Percentiles rank a stretch among this genome's conserved stretches.
Conservation (phyloP, 2,113 vertebrate genomes). For the Larimichthys crocea region DNA sequence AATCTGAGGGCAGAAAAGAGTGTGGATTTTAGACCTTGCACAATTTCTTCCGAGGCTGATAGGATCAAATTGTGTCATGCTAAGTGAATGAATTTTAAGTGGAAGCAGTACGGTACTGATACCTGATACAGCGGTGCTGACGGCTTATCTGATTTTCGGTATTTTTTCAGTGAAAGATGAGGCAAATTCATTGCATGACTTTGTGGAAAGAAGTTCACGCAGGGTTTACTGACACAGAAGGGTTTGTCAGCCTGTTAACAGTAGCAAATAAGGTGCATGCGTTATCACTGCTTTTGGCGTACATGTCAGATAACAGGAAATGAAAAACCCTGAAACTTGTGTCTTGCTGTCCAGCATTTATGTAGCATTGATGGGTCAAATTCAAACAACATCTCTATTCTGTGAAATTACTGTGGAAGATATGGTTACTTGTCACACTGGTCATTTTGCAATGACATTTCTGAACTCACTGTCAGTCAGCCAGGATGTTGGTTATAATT, state of each 20-base stretch:
- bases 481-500: slow-evolving; percentile 15
- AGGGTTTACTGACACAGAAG: background rate
- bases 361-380: background rate
- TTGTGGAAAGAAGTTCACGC: background rate
- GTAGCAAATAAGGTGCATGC: background rate
- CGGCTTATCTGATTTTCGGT: background rate
- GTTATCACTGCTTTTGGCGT: background rate
- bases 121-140: background rate
- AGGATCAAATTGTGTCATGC: background rate
- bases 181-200: background rate
- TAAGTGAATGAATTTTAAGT: background rate
- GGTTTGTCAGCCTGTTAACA: background rate
- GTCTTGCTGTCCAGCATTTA: background rate
- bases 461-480: slow-evolving; percentile 31
- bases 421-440: background rate
- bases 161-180: background rate
- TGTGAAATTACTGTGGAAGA: background rate
- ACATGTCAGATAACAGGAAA: background rate
- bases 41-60: background rate
- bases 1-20: background rate
- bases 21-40: background rate
- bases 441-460: slow-evolving; percentile 20
- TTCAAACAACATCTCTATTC: background rate
- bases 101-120: background rate
- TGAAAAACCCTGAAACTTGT: background rate